Base-by-base conservation (phyloP, 2,113 vertebrate genomes). In the Ochotona princeps region DNA sequence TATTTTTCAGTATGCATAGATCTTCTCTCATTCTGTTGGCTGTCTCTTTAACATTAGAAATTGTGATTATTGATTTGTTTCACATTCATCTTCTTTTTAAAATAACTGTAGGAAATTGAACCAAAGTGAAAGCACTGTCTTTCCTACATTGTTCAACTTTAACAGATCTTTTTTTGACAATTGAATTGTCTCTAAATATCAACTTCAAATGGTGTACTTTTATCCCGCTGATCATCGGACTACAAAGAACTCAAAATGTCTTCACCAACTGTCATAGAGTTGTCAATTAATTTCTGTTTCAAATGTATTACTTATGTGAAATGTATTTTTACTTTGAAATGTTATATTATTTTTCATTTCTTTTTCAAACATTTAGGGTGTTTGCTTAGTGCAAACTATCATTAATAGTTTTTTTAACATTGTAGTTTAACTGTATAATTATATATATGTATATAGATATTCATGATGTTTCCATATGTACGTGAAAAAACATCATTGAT, bases 161-260 rank as follows among this genome's bases (percentile, higher is more conserved):
- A 57, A 80, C 23, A 76, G 20, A 65, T 66, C 30, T 73, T 12
- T 15, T 83, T 84, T 85, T 83, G 69, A 92, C 32, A 85, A 92
- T 85, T 65, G 63, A 54, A 25, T 85, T 91, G 10, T 54, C 38
- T 90, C 30, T 89, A 93, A 94, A 92, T 82, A 87, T 75, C 89
- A 91, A 87, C 28, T 88, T 91, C 44, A 63, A 83, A 76, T 91
- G 2, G 92, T 91, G 75, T 92, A 30, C 61, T 44, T 90, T 83
- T 86, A 78, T 23, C 63, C 18, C 47, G 28, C 14, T 90, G n/a
- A 80, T 87, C 7, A 84, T 25, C 70, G 72, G 21, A 66, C 20
- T 51, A 75, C 4, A 85, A 15, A 89, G 49, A 38, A 94, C 32
- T 83, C 85, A 82, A 83, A 89, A 73, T 61, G 26, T 65, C 47